Conservation (phyloP, 2,113 vertebrate species). For the Oryzias melastigma region DNA sequence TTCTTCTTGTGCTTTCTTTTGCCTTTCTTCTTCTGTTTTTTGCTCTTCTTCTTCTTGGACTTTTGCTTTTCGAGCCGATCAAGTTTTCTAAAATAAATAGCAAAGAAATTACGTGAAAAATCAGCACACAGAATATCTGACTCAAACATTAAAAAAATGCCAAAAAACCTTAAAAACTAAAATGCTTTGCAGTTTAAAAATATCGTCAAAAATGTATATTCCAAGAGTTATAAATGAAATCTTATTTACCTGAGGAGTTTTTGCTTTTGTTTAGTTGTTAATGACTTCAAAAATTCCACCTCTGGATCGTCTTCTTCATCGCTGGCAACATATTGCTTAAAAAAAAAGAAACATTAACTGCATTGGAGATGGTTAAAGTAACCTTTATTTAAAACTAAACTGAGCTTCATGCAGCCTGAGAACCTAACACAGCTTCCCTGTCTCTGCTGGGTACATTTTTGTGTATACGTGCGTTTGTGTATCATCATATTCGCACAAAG, state of each 20-base stretch:
- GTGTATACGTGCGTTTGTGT: conserved; percentile 21
- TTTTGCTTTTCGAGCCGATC: conserved; percentile 93
- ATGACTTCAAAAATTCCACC: conserved; percentile 95
- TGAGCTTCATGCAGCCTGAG: neutral
- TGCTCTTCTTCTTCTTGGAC: conserved; percentile 85
- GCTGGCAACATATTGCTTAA: conserved; percentile 89
- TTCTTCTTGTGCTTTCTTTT: conserved; percentile 87
- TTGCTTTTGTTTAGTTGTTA: conserved; percentile 94
- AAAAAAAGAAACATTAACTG: conserved; percentile 9
- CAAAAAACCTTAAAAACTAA: too few species aligned
- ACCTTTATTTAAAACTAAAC: too few species aligned
- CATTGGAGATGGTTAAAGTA: too few species aligned
- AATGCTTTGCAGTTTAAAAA: too few species aligned
- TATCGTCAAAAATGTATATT: too few species aligned
- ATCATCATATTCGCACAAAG: conserved; percentile 22
- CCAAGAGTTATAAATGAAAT: neutral
- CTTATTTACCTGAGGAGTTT: conserved; percentile 89
- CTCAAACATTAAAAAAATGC: too few species aligned
- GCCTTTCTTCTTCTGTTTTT: conserved; percentile 81
- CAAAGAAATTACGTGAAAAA: neutral
- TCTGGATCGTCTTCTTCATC: conserved; percentile 96
- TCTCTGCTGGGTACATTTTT: conserved; percentile 36
- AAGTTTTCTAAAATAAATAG: conserved; percentile 84
- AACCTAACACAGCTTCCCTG: conserved; percentile 75
- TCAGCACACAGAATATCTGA: too few species aligned